Evolutionary conservation across 2,888 invertebrate species (phyloP), one percentile per base, ranked within the genome.

Genomic region (Prostheceraeus crozeri): DNA sequence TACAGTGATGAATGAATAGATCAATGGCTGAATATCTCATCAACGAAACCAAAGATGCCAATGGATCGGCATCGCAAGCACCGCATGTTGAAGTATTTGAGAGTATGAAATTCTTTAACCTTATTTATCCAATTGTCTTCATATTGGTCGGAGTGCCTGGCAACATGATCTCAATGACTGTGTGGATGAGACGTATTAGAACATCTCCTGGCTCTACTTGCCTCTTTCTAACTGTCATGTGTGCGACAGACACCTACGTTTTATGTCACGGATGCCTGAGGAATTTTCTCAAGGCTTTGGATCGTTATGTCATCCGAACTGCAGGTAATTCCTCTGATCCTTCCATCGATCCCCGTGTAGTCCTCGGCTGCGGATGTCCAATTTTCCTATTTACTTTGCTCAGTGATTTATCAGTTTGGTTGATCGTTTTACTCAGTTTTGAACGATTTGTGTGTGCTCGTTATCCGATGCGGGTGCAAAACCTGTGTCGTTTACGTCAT

Each of bases 221-320:
- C 21, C 51, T 60, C 10, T 60, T 60, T 30, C 60, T 60, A 10
- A 48, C 36, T 23, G 40, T 60, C 11, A 36, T 60, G 60, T 60
- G 60, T 23, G 59, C 30, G 1, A 28, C 45, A 11, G 60, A 60
- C 60, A 60, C 60, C 6, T 60, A 60, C 40, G 60, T 60, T 8
- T 60, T 60, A 11, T 30, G 61, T 2, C 60, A 60, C 16, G 60
- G 59, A 16, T 60, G 60, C 30, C n/a, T 60, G 28, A 10, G 60
- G n/a, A 33, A 60, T 25, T 45, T 40, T 40, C n/a, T 60, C 14
- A 62, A 33, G 11, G 46, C 25, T 8, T 25, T 60, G 1, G 45
- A 25, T 16, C 54, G 25, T 6, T 33, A 27, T 4, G 53, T 53
- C 6, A n/a, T n/a, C n/a, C n/a, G n/a, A n/a, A 21, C 48, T 11